A percentile compares a stretch with the other conserved stretches of the same genome.
Evolutionary conservation across 1,140 invertebrate genomes (phyloP).

Genomic region (Varroa destructor): DNA sequence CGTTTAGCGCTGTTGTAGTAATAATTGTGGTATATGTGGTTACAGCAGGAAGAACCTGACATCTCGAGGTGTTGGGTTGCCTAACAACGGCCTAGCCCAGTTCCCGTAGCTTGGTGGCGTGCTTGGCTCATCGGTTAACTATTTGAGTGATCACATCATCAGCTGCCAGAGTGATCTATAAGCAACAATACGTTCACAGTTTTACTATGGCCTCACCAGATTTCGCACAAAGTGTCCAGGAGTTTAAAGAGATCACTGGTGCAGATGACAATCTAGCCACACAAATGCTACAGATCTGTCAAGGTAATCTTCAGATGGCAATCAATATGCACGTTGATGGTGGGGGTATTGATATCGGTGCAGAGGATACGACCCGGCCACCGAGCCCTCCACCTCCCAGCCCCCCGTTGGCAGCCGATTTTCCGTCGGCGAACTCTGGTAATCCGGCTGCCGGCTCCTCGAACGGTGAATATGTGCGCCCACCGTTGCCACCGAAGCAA

Average conservation of each 20-base stretch:
- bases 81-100: too few relatives aligned
- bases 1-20: too few relatives aligned
- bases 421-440: slow-evolving; percentile 1
- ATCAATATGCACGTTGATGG: slow-evolving; percentile 48
- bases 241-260: slow-evolving; percentile 23
- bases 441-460: slow-evolving; percentile 39
- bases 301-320: slow-evolving; percentile 46
- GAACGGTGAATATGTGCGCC: slow-evolving; percentile 46
- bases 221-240: neutral
- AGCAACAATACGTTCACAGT: too few relatives aligned
- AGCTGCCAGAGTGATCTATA: too few relatives aligned
- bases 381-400: slow-evolving; percentile 35
- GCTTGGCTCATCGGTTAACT: too few relatives aligned
- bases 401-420: slow-evolving; percentile 7
- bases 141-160: too few relatives aligned
- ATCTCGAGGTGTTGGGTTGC: too few relatives aligned
- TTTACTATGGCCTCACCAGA: too few relatives aligned
- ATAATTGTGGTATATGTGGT: too few relatives aligned
- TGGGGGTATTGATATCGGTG: slow-evolving; percentile 29
- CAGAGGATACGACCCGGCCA: slow-evolving; percentile 35
- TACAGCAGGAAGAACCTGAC: too few relatives aligned
- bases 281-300: slow-evolving; percentile 44
- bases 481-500: slow-evolving; percentile 52
- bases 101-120: too few relatives aligned
- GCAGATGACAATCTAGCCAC: slow-evolving; percentile 29